Percentiles rank a stretch among this genome's conserved stretches.
Conservation (phyloP, 2,113 vertebrate species). For the Calidris pugnax region DNA sequence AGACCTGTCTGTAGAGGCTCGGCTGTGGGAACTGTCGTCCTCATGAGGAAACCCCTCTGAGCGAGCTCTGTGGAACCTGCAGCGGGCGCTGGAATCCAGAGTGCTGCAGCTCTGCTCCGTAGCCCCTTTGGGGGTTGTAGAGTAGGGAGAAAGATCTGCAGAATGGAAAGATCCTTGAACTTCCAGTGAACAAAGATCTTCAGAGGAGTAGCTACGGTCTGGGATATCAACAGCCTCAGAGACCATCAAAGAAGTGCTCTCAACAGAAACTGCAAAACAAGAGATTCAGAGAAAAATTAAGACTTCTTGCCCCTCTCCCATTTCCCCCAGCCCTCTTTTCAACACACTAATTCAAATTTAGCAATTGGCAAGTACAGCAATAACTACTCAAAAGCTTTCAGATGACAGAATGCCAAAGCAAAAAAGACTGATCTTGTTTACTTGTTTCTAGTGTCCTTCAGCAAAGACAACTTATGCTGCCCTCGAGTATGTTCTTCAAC, state of each 20-base stretch:
- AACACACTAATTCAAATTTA: background rate
- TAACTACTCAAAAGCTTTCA: background rate
- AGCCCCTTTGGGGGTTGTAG: conserved; percentile 65
- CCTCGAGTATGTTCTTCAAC: background rate
- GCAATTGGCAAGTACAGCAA: background rate
- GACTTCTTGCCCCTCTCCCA: background rate
- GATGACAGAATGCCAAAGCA: background rate
- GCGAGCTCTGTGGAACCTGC: conserved; percentile 56
- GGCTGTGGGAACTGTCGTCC: conserved; percentile 62
- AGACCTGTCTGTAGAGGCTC: conserved; percentile 55
- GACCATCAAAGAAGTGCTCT: conserved; percentile 82
- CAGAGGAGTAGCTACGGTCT: conserved; percentile 82
- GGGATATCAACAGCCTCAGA: conserved; percentile 81
- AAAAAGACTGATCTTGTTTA: background rate
- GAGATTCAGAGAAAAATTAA: background rate
- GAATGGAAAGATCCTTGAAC: conserved; percentile 80
- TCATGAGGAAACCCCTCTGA: conserved; percentile 60
- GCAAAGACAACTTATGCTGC: background rate
- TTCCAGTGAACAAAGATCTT: conserved; percentile 86
- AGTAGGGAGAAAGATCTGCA: conserved; percentile 79
- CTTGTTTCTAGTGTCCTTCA: background rate
- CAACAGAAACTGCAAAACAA: conserved; percentile 79
- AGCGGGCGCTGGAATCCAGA: conserved; percentile 70
- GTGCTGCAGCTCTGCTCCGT: conserved; percentile 75
- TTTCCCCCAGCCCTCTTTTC: background rate